Evolutionary conservation across 2,888 invertebrate genomes (phyloP), one percentile per base, ranked within the genome.

Genomic region (Agonopterix heracliana): DNA sequence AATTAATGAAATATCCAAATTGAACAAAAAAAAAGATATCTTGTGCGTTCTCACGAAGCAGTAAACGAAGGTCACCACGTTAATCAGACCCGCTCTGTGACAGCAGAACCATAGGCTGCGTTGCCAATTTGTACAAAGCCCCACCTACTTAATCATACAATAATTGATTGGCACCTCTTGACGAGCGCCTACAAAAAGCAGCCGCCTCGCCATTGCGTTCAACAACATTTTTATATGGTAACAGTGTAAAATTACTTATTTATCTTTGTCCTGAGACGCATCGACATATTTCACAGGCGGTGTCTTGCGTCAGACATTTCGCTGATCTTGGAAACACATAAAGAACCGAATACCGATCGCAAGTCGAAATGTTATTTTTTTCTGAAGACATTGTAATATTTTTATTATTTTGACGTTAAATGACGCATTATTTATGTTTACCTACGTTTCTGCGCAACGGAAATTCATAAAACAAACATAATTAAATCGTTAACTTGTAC

Each of bases 121-220:
- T 53, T 67, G 67, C 70, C 73, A 78, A 76, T 78, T 77, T 73
- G 69, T 69, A 64, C 56, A 64, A 60, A 56, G 67, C 64, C 26
- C 66, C 64, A 68, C 66, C 68, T 66, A 68, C 66, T 76, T 73
- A 71, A 71, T 75, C 68, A 74, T 62, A 64, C 60, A 66, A 64
- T 69, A 71, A 74, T 73, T 74, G 72, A 78, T 74, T 77, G 75
- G 68, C 72, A 75, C 65, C 60, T 74, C 63, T 61, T 64, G 64
- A 69, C 66, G 57, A 66, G 56, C 54, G 53, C 55, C 55, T 58
- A 64, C 59, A 68, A 69, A 74, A 72, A 71, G 63, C 52, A 42
- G 41, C 45, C 44, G 46, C 55, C 50, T 44, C 46, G 47, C 52
- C 44, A 5, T 11, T 9, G 41, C 12, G 12, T 50, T 50, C 48